phyloP scores from a whole-genome alignment of 2,888 invertebrate genomes.

The Gastrophysa polygoni region DNA sequence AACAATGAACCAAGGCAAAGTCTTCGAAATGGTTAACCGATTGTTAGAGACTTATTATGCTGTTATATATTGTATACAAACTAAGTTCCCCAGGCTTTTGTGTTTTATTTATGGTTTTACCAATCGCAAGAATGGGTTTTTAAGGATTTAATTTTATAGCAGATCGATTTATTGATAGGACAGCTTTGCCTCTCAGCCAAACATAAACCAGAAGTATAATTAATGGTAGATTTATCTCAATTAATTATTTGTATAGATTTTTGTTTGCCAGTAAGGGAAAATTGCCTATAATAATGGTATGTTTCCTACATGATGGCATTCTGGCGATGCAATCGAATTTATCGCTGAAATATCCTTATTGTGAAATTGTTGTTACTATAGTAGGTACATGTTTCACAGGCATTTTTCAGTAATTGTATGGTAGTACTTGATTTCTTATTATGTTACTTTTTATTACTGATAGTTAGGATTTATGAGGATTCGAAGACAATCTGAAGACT shows the following conservation, averaged over 20 bases:
- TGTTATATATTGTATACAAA: constrained; percentile 48
- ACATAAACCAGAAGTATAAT: constrained; percentile 12
- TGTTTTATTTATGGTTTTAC: constrained; percentile 41
- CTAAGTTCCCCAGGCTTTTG: constrained; percentile 37
- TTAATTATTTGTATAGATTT: constrained; percentile 28
- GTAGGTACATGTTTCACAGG: no score
- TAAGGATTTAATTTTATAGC: constrained; percentile 31
- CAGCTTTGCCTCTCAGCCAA: constrained; percentile 26
- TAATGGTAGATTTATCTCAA: constrained; percentile 26
- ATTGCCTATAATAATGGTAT: no score
- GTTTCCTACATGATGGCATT: no score
- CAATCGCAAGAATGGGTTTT: constrained; percentile 39
- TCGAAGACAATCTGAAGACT: no score
- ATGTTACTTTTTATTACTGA: no score
- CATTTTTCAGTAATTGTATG: no score
- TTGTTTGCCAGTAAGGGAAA: constrained; percentile 5
- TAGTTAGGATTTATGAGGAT: no score
- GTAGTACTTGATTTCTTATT: no score
- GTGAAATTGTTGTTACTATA: no score
- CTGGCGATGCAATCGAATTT: no score
- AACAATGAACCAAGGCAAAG: constrained; percentile 44
- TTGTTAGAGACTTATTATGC: constrained; percentile 48
- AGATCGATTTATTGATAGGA: constrained; percentile 30
- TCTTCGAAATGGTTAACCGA: constrained; percentile 48
- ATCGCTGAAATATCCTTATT: no score